Percentiles rank a stretch among this genome's conserved stretches.
Conservation (phyloP, 1,140 invertebrate species). For the Lasioglossum baleicum region DNA sequence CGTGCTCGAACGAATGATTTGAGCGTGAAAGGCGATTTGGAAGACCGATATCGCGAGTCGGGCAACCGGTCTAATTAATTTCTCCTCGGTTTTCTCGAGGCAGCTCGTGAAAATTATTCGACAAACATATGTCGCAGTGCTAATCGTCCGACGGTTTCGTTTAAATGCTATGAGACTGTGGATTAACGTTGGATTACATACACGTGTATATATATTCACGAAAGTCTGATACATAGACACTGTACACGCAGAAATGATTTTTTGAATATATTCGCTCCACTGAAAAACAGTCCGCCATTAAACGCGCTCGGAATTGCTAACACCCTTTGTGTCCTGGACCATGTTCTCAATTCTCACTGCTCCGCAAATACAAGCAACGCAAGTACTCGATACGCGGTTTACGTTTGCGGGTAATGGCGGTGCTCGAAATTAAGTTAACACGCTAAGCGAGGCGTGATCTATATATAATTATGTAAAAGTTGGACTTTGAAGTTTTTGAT, state of each 20-base stretch:
- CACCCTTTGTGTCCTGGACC: background rate
- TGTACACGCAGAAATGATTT: slow-evolving; percentile 31
- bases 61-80: slow-evolving; percentile 7
- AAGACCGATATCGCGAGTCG: slow-evolving; percentile 37
- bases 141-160: slow-evolving; percentile 5
- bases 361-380: no score
- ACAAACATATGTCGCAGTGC: slow-evolving; percentile 16
- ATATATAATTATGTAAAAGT: no score
- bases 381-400: no score
- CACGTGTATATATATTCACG: slow-evolving; percentile 20
- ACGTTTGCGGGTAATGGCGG: no score
- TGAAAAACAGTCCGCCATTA: slow-evolving; percentile 1
- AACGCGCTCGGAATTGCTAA: background rate
- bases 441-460: no score
- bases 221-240: slow-evolving; percentile 32
- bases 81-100: slow-evolving; percentile 28
- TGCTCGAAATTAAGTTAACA: no score
- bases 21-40: slow-evolving; percentile 5
- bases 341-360: no score
- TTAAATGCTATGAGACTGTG: slow-evolving; percentile 5
- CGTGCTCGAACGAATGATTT: background rate
- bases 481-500: no score
- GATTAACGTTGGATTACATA: slow-evolving; percentile 24
- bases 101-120: slow-evolving; percentile 41
- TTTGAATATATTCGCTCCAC: slow-evolving; percentile 9